Conservation (phyloP, 2,113 vertebrate genomes). For the Holacanthus passer region DNA sequence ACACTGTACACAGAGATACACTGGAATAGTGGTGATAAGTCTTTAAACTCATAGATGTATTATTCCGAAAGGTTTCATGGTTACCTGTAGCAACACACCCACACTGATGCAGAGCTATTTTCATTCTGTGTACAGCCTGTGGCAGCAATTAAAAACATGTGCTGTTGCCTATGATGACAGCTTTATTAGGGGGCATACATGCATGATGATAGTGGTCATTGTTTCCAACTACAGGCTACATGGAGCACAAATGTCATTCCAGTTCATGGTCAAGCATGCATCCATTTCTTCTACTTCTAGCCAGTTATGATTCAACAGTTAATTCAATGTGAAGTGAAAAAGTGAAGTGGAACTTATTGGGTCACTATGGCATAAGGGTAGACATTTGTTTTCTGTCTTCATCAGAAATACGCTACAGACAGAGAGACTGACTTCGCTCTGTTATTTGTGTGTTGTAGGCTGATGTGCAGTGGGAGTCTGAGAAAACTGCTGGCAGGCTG, state of each 20-base stretch:
- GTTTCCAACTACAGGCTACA: background rate
- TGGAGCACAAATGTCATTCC: background rate
- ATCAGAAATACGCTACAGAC: slow-evolving; percentile 1
- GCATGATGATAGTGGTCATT: background rate
- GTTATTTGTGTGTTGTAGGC: slow-evolving; percentile 77
- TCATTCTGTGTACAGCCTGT: background rate
- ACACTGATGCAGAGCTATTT: slow-evolving; percentile 5
- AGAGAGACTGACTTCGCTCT: slow-evolving; percentile 6
- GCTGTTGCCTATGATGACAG: background rate
- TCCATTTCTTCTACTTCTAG: background rate
- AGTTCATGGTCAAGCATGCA: background rate
- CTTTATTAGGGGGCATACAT: background rate
- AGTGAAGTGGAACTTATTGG: background rate
- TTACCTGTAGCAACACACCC: slow-evolving; percentile 25
- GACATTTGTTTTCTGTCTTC: background rate
- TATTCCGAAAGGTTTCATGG: background rate
- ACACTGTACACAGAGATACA: background rate
- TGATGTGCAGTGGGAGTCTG: slow-evolving; percentile 90
- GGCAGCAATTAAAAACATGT: background rate
- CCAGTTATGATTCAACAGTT: background rate
- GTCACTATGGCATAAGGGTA: background rate
- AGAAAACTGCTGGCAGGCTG: slow-evolving; percentile 93
- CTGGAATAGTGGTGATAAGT: background rate
- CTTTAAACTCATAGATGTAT: background rate
- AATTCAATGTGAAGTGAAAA: background rate